These are phyloP conservation scores for Drosophila cracens DNA, from an alignment of 2,888 invertebrate species.

Conservation along the genomic window DNA sequence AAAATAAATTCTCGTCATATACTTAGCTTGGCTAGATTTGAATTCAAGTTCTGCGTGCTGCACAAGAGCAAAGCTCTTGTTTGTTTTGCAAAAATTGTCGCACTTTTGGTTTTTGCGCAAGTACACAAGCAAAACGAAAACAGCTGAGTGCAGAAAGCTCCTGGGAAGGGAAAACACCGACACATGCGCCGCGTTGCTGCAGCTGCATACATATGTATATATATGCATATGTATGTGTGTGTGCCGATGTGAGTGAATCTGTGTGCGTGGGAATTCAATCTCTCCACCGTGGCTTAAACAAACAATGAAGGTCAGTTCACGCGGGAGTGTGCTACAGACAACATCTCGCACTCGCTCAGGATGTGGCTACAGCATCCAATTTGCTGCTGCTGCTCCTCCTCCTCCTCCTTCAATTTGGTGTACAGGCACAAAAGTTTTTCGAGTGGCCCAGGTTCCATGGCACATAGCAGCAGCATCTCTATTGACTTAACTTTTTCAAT, in stretches of 20 bases:
- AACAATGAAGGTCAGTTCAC: constrained; percentile 73
- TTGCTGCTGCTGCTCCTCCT: constrained; percentile 16
- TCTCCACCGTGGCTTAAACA: constrained; percentile 52
- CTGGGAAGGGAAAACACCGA: constrained; percentile 47
- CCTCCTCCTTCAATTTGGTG: constrained; percentile 21
- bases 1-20: not conserved
- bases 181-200: constrained; percentile 53
- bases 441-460: constrained; percentile 53
- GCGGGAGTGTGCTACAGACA: constrained; percentile 56
- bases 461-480: constrained; percentile 50
- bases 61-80: constrained; percentile 11
- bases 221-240: constrained; percentile 3
- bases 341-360: constrained; percentile 54
- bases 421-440: constrained; percentile 57
- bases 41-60: not conserved
- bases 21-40: not conserved
- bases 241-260: constrained; percentile 11
- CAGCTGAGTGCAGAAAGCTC: constrained; percentile 56
- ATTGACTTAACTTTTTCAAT: constrained; percentile 27
- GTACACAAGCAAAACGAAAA: constrained; percentile 64
- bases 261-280: constrained; percentile 44
- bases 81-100: constrained; percentile 19
- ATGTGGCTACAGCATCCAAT: constrained; percentile 34
- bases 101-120: constrained; percentile 69
- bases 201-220: constrained; percentile 1